Evolutionary conservation across 1,140 invertebrate species (phyloP).

Genomic region (Aphidius ervi): DNA sequence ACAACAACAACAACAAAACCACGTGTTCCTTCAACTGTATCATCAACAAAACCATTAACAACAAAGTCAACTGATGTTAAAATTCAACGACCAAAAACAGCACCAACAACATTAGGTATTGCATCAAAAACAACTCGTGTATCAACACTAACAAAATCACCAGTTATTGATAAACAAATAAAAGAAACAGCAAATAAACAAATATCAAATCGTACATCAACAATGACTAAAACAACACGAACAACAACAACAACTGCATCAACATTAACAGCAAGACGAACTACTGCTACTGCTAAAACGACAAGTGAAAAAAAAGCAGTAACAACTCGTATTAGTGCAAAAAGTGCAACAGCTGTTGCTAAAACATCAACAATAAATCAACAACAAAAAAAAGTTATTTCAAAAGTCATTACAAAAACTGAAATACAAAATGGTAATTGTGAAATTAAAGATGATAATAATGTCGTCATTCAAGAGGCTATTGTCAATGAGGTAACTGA

Average conservation of each 20-base stretch:
- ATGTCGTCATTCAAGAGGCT: background rate
- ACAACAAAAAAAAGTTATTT: conserved; percentile 43
- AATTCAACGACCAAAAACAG: conserved; percentile 37
- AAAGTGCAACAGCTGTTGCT: conserved; percentile 9
- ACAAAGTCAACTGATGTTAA: conserved; percentile 16
- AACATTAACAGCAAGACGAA: conserved; percentile 26
- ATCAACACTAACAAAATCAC: conserved; percentile 31
- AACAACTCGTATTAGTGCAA: conserved; percentile 19
- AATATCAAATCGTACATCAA: conserved; percentile 47
- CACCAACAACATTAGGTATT: conserved; percentile 28
- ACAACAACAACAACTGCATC: conserved; percentile 27
- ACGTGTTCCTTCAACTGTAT: conserved; percentile 19
- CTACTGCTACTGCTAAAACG: conserved; percentile 29
- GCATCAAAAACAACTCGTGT: conserved; percentile 19
- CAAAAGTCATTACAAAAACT: conserved; percentile 34
- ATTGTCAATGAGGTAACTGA: conserved; percentile 40
- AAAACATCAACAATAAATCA: conserved; percentile 37
- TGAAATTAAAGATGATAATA: conserved; percentile 28
- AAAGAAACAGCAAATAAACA: conserved; percentile 61
- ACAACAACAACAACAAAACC: conserved; percentile 23
- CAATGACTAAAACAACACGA: conserved; percentile 27
- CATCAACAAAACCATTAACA: conserved; percentile 17
- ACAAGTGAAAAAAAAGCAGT: conserved; percentile 36
- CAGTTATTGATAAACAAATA: conserved; percentile 56
- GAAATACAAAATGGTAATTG: conserved; percentile 42